phyloP scores from a whole-genome alignment of 2,113 vertebrate genomes.

The Epinephelus fuscoguttatus region DNA sequence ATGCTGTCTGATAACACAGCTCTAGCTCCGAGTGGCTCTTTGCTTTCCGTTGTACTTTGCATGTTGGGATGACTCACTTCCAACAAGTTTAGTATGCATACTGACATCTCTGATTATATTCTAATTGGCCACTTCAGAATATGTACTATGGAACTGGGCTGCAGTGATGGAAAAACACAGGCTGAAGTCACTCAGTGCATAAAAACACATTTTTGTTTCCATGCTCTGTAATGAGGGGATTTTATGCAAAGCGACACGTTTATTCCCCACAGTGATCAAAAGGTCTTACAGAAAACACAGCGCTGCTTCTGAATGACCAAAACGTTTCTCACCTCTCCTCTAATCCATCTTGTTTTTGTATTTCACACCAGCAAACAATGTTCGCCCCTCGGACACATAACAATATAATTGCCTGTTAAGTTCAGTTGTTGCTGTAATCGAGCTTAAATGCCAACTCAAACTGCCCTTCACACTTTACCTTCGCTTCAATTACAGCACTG shows the following conservation, averaged over 20 bases:
- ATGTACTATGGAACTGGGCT: not conserved
- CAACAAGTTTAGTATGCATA: not conserved
- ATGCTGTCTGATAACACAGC: not conserved
- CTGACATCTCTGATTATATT: not conserved
- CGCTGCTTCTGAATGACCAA: not conserved
- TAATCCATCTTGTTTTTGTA: not conserved
- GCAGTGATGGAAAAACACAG: not conserved
- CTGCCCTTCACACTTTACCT: slow-evolving; percentile 29
- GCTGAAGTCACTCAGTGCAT: not conserved
- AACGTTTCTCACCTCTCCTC: not conserved
- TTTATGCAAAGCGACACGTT: not conserved
- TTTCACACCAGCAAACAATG: slow-evolving; percentile 11
- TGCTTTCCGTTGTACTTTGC: not conserved
- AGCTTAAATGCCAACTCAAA: slow-evolving; percentile 38
- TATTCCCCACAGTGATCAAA: not conserved
- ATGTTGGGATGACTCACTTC: not conserved
- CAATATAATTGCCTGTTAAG: slow-evolving; percentile 38
- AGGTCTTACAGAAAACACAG: not conserved
- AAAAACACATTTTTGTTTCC: not conserved
- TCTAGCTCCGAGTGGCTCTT: not conserved
- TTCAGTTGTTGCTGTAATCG: slow-evolving; percentile 49
- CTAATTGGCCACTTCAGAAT: not conserved
- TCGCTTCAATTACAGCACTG: slow-evolving; percentile 19
- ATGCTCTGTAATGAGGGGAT: not conserved
- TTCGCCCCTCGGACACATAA: slow-evolving; percentile 13